phyloP scores from a whole-genome alignment of 2,113 vertebrate genomes.

The Neoarius graeffei region DNA sequence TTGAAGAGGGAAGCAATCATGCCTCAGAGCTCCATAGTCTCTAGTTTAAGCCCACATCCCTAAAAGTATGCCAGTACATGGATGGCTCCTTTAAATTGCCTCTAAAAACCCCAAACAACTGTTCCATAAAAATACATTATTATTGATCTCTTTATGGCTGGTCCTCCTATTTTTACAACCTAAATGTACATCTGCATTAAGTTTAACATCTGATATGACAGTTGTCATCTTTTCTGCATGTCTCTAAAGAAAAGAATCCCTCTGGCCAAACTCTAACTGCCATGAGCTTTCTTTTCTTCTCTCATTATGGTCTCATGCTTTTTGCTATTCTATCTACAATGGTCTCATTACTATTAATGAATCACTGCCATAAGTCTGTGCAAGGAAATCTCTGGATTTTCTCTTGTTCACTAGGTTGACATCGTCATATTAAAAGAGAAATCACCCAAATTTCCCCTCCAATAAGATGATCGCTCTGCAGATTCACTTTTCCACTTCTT shows the following conservation, averaged over 20 bases:
- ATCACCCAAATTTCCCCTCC: background rate
- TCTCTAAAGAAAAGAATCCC: background rate
- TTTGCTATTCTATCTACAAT: background rate
- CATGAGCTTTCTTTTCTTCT: background rate
- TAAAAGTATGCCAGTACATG: background rate
- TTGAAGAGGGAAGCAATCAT: too few species aligned
- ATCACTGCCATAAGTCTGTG: background rate
- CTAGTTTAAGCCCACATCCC: background rate
- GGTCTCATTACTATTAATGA: conserved; percentile 29
- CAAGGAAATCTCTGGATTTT: conserved; percentile 3
- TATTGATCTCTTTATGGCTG: background rate
- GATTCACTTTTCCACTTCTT: conserved; percentile 62
- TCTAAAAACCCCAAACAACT: background rate
- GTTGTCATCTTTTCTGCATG: background rate
- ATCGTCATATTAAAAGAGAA: conserved; percentile 26
- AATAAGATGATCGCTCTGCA: background rate
- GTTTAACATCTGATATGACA: background rate
- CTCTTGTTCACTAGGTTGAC: conserved; percentile 6
- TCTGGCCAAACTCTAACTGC: background rate
- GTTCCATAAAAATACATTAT: background rate
- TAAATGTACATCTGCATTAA: background rate
- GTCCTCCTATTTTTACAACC: background rate
- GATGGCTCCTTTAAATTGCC: background rate
- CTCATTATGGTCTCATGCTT: background rate
- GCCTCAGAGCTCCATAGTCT: background rate